Conservation (phyloP, 1,140 invertebrate species). For the Hyphantria cunea region DNA sequence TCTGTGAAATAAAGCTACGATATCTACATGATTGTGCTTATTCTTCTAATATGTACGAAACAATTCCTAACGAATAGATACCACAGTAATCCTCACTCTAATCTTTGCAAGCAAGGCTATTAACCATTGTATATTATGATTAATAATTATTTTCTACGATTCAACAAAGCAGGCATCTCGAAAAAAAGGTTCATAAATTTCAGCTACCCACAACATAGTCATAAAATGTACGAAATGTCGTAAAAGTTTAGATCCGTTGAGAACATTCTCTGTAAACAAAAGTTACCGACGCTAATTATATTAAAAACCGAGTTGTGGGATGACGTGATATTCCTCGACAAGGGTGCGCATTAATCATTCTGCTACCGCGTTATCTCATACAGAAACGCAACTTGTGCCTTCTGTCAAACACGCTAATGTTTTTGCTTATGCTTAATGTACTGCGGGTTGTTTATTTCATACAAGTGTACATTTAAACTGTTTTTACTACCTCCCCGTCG, state of each 20-base stretch:
- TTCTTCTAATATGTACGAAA: no score
- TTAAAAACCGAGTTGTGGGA: constrained; percentile 45
- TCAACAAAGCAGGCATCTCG: no score
- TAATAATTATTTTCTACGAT: neutral
- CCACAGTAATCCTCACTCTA: no score
- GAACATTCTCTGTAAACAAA: constrained; percentile 42
- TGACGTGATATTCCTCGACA: constrained; percentile 48
- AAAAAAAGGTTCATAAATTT: no score
- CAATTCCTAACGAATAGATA: no score
- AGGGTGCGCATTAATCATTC: constrained; percentile 56
- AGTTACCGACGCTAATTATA: constrained; percentile 48
- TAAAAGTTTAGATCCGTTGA: constrained; percentile 16
- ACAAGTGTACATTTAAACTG: neutral
- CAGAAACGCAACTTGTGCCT: constrained; percentile 27
- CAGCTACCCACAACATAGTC: neutral
- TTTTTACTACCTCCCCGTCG: no score
- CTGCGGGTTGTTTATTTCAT: constrained; percentile 8
- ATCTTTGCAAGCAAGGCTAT: no score
- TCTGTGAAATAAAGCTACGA: no score
- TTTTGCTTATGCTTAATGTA: constrained; percentile 24
- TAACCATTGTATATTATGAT: neutral
- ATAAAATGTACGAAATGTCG: constrained; percentile 7
- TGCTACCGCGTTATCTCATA: constrained; percentile 40
- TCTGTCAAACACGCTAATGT: constrained; percentile 32
- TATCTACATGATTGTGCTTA: no score